Conservation (phyloP, 2,888 invertebrate genomes). For the Nemapogon koenigi region DNA sequence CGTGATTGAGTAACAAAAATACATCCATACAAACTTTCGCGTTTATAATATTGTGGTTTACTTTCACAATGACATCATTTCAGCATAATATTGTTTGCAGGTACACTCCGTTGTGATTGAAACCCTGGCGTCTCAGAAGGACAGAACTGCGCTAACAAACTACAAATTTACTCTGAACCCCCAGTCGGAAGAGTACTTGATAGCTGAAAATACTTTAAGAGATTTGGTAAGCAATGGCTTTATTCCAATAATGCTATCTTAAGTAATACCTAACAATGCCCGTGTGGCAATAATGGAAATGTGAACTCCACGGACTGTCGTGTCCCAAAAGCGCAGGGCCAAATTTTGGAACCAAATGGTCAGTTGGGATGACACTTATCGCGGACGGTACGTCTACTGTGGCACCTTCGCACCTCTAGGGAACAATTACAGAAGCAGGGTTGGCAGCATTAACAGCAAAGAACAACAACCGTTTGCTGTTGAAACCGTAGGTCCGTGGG, state of each 20-base stretch:
- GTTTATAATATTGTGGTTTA: no score
- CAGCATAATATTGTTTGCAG: slow-evolving; percentile 22
- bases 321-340: background rate
- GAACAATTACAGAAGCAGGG: no score
- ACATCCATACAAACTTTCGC: no score
- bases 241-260: background rate
- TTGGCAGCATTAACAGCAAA: no score
- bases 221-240: slow-evolving; percentile 32
- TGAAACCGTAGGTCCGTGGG: no score
- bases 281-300: background rate
- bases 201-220: slow-evolving; percentile 74
- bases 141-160: slow-evolving; percentile 64
- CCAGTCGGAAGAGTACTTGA: slow-evolving; percentile 74
- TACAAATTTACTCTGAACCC: slow-evolving; percentile 68
- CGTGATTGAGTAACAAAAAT: no score
- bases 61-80: background rate
- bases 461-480: no score
- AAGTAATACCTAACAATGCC: background rate
- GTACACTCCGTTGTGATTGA: slow-evolving; percentile 73
- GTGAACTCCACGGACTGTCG: background rate
- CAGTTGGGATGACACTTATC: no score
- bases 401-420: no score
- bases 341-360: no score
- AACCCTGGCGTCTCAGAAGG: slow-evolving; percentile 64
- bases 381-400: no score